phyloP scores from a whole-genome alignment of 2,888 invertebrate genomes.

The Deilephila porcellus region DNA sequence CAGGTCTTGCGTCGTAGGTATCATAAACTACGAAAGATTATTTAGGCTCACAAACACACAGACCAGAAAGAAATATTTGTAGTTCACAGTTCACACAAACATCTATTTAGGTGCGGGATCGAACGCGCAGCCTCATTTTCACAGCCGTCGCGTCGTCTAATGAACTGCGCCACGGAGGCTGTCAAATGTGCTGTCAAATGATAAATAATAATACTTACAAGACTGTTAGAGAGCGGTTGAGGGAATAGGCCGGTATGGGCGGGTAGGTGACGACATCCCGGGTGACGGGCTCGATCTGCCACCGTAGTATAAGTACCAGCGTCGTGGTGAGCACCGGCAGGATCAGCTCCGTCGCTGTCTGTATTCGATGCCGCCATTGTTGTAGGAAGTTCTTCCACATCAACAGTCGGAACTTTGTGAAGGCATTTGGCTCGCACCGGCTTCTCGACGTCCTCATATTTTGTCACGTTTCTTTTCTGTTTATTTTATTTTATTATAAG shows the following conservation, averaged over 20 bases:
- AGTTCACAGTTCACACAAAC: too few species aligned
- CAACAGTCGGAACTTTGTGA: slow-evolving; percentile 87
- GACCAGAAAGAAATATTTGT: too few species aligned
- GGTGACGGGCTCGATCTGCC: slow-evolving; percentile 85
- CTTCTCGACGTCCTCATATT: slow-evolving; percentile 43
- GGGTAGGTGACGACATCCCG: slow-evolving; percentile 52
- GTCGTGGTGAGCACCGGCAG: slow-evolving; percentile 87
- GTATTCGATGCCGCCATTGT: slow-evolving; percentile 89
- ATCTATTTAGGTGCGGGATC: too few species aligned
- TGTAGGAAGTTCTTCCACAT: slow-evolving; percentile 94
- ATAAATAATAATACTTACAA: slow-evolving; percentile 58
- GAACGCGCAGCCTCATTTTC: too few species aligned
- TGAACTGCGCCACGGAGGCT: too few species aligned
- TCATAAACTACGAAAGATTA: too few species aligned
- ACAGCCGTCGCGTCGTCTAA: too few species aligned
- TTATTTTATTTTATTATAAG: background rate
- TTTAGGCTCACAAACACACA: too few species aligned
- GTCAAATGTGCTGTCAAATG: too few species aligned
- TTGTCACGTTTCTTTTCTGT: slow-evolving; percentile 30
- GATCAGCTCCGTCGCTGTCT: slow-evolving; percentile 88
- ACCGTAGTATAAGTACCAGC: slow-evolving; percentile 88
- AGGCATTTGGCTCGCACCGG: slow-evolving; percentile 58
- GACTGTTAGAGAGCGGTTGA: slow-evolving; percentile 50
- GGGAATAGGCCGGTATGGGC: slow-evolving; percentile 60
- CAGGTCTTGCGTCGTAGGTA: too few species aligned